Percentiles rank a stretch among this genome's conserved stretches.
Conservation (phyloP, 2,113 vertebrate species). For the Megaceryle maxima region DNA sequence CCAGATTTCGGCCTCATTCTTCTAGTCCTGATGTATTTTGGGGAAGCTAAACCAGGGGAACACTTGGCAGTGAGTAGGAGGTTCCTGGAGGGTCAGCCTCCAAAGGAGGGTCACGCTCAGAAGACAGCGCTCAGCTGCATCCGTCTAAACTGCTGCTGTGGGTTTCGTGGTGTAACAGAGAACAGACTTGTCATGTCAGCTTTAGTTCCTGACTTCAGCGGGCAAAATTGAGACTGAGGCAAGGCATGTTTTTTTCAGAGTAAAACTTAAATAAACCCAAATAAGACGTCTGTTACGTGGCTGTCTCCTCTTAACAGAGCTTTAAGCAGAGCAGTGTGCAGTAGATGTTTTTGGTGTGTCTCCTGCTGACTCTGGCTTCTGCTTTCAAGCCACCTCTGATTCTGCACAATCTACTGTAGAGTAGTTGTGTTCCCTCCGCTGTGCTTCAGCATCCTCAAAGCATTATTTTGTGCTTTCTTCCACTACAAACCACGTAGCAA, state of each 20-base stretch:
- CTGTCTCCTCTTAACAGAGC: neutral
- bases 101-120: neutral
- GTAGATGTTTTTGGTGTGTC: neutral
- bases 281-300: neutral
- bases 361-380: conserved; percentile 2
- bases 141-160: neutral
- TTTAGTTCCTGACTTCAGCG: neutral
- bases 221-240: neutral
- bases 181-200: neutral
- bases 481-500: neutral
- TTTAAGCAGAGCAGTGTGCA: conserved; percentile 11
- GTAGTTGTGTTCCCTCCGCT: neutral
- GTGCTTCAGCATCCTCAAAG: conserved; percentile 36
- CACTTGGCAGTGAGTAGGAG: neutral
- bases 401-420: neutral
- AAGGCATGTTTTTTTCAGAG: neutral
- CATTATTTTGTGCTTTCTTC: conserved; percentile 35
- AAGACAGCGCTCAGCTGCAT: neutral
- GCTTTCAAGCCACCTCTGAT: conserved; percentile 20
- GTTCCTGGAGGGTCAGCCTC: neutral
- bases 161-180: neutral
- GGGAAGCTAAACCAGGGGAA: neutral
- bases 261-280: neutral
- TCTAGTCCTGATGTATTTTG: neutral
- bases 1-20: neutral